phyloP scores from a whole-genome alignment of 2,113 vertebrate genomes.

The Mesitornis unicolor region DNA sequence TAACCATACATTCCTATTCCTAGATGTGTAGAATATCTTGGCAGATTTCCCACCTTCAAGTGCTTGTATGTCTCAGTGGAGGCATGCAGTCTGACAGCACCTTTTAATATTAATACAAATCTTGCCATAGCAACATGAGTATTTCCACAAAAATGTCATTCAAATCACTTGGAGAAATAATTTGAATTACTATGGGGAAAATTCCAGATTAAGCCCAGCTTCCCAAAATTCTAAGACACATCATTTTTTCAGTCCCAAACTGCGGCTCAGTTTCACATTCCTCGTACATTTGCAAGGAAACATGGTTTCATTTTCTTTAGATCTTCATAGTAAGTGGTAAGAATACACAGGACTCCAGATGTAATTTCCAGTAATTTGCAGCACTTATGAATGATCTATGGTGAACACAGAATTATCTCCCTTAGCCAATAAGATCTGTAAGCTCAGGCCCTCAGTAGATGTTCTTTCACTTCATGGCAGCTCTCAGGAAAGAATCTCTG shows the following conservation, averaged over 20 bases:
- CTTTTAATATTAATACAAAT: slow-evolving; percentile 48
- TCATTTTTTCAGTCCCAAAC: background rate
- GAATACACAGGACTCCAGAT: background rate
- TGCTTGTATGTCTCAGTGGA: slow-evolving; percentile 13
- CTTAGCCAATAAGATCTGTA: background rate
- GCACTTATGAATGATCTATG: background rate
- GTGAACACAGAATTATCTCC: background rate
- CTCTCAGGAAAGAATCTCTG: background rate
- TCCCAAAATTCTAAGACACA: background rate
- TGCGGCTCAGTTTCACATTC: background rate
- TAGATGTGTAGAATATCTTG: slow-evolving; percentile 7
- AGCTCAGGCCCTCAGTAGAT: background rate
- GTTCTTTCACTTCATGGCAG: background rate
- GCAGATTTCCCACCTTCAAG: slow-evolving; percentile 17
- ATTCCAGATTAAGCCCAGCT: background rate
- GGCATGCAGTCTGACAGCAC: background rate
- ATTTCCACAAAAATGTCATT: slow-evolving; percentile 20
- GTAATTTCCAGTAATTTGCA: background rate
- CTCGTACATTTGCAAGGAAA: background rate
- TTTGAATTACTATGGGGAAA: background rate
- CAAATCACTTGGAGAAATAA: background rate
- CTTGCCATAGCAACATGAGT: slow-evolving; percentile 10
- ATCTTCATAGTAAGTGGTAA: background rate
- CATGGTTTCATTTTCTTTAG: background rate
- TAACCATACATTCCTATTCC: slow-evolving; percentile 29